Conservation (phyloP, 2,888 invertebrate species). For the Petrophora chlorosata region DNA sequence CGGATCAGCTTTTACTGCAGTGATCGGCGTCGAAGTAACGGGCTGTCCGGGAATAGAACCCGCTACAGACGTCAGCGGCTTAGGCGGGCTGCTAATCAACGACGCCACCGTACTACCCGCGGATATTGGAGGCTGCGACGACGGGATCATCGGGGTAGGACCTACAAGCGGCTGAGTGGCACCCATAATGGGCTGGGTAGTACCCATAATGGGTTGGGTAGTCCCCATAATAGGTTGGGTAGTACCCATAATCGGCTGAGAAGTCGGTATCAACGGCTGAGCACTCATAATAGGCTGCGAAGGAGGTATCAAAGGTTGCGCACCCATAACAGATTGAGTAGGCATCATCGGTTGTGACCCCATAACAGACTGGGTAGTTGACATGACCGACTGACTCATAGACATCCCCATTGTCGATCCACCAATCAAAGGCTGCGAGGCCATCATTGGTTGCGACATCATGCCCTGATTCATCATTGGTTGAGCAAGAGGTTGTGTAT, state of each 20-base stretch:
- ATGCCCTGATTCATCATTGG: slow-evolving; percentile 14
- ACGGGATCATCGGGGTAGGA: slow-evolving; percentile 37
- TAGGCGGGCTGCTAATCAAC: slow-evolving; percentile 62
- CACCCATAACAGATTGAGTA: slow-evolving; percentile 23
- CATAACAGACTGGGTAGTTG: slow-evolving; percentile 17
- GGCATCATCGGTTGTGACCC: slow-evolving; percentile 13
- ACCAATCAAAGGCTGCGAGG: slow-evolving; percentile 47
- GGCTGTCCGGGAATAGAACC: slow-evolving; percentile 58
- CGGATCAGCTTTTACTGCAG: slow-evolving; percentile 61
- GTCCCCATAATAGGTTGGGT: slow-evolving; percentile 57
- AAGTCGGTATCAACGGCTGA: slow-evolving; percentile 26
- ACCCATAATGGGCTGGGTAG: slow-evolving; percentile 37
- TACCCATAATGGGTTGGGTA: slow-evolving; percentile 46
- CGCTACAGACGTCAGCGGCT: slow-evolving; percentile 44
- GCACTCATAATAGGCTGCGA: slow-evolving; percentile 30
- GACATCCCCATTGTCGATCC: slow-evolving; percentile 29
- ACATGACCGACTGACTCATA: slow-evolving; percentile 24
- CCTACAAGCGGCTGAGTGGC: slow-evolving; percentile 38
- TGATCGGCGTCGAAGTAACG: slow-evolving; percentile 72
- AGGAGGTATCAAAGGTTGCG: slow-evolving; percentile 42
- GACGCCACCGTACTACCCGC: slow-evolving; percentile 54
- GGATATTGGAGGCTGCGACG: slow-evolving; percentile 50
- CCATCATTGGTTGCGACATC: slow-evolving; percentile 1
- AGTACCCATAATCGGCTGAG: slow-evolving; percentile 43
- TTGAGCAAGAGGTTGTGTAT: slow-evolving; percentile 38